Base-by-base conservation (phyloP, 1,140 invertebrate genomes). In the Zaprionus inermis region DNA sequence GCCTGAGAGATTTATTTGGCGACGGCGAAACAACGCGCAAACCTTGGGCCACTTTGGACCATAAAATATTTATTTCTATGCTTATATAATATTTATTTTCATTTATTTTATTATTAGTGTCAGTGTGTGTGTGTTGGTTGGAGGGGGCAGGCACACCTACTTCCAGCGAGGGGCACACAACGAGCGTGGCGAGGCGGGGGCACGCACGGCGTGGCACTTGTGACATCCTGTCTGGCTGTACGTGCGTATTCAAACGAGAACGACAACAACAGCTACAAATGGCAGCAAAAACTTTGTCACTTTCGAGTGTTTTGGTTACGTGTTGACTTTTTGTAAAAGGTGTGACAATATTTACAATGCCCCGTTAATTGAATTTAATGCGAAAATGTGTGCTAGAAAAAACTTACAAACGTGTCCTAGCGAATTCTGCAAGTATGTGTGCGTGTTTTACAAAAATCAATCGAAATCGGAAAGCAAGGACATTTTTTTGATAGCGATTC, bases 351-450 rank as follows among this genome's bases (percentile, higher is more conserved):
- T 86, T 86, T 77, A 77, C 79, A 83, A 82, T 63, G 65, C 28
- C 61, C 69, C 76, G 52, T 76, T 86, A 82, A 88, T 82, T 86
- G 79, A 86, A 86, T 81, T 78, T 78, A 86, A 83, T 80, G 77
- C 34, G 28, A n/a, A 41, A 16, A 28, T 36, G 28, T 65, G 30
- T 51, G 9, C 36, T 44, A 36, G 24, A 28, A n/a, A 22, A 49
- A 49, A 49, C 10, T 46, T 49, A 4, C 69, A 44, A 10, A 20
- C 20, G 49, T 52, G 34, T 11, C 34, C 67, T 20, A 56, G 30
- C 44, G 28, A 18, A 41, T 16, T 59, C 16, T 16, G 14, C 3
- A 10, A 20, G 14, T 44, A n/a, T 54, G 14, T n/a, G 36, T 41
- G 14, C 0, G 14, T 41, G 36, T 16, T 44, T 7, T 10, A 28